phyloP scores from a whole-genome alignment of 2,113 vertebrate species.

The Microtus oregoni region DNA sequence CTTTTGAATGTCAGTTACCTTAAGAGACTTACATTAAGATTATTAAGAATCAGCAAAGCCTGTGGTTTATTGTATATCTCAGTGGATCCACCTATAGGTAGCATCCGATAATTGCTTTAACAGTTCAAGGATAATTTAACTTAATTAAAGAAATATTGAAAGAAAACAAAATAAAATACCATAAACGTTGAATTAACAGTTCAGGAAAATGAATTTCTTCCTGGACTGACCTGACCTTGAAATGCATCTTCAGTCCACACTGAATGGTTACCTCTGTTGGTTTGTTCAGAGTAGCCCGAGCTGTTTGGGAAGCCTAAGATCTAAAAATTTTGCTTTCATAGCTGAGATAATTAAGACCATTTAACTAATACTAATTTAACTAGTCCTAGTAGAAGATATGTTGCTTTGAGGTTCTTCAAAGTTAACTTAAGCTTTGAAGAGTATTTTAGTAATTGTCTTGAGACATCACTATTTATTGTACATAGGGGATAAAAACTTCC shows the following conservation, averaged over 20 bases:
- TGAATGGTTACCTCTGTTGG: background rate
- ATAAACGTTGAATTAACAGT: slow-evolving; percentile 18
- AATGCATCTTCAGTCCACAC: slow-evolving; percentile 11
- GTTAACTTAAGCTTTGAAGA: slow-evolving; percentile 50
- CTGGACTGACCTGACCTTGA: background rate
- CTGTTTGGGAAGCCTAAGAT: slow-evolving; percentile 22
- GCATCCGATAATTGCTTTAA: slow-evolving; percentile 67
- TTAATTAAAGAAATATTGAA: background rate
- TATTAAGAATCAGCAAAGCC: slow-evolving; percentile 29
- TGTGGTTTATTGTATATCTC: slow-evolving; percentile 63
- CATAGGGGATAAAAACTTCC: background rate
- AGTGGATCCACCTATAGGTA: slow-evolving; percentile 84
- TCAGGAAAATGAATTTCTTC: background rate
- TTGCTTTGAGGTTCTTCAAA: slow-evolving; percentile 45
- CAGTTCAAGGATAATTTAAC: slow-evolving; percentile 44
- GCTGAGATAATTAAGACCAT: background rate
- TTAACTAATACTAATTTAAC: background rate
- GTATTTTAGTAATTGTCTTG: background rate
- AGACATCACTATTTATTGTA: background rate
- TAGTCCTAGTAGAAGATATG: background rate
- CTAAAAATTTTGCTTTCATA: slow-evolving; percentile 34
- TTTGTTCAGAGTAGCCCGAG: background rate
- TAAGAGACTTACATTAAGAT: background rate
- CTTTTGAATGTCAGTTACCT: slow-evolving; percentile 57
- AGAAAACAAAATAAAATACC: slow-evolving; percentile 31